phyloP scores from a whole-genome alignment of 2,113 vertebrate genomes.

The Oenanthe melanoleuca region DNA sequence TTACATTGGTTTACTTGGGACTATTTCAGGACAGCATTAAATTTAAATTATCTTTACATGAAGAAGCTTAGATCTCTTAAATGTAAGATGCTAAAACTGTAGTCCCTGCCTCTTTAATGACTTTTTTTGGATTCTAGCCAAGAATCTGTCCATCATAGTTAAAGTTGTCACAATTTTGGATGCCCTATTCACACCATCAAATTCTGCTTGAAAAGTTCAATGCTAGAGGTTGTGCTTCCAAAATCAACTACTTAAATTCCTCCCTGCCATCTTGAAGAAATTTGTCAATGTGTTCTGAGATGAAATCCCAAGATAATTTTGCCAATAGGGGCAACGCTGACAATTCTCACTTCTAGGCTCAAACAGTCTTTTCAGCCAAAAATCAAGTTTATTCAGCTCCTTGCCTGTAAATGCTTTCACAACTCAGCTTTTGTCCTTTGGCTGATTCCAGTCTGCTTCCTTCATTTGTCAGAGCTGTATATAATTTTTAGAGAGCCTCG shows the following conservation, averaged over 20 bases:
- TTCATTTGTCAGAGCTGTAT: background rate
- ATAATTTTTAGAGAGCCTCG: background rate
- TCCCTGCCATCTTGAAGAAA: background rate
- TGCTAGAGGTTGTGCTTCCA: conserved; percentile 8
- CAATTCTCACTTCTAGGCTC: background rate
- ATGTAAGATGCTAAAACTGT: background rate
- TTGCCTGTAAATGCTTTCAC: background rate
- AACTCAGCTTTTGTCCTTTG: background rate
- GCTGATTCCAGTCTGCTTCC: background rate
- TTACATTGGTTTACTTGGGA: background rate
- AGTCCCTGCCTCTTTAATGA: background rate
- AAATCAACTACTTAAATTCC: conserved; percentile 22
- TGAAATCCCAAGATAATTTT: conserved; percentile 5
- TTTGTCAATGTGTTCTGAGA: conserved; percentile 6
- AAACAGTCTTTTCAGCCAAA: background rate
- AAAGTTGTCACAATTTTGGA: conserved; percentile 43
- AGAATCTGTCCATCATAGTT: background rate
- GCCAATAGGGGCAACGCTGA: background rate
- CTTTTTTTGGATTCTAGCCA: background rate
- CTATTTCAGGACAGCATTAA: background rate
- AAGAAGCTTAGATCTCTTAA: background rate
- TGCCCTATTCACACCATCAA: conserved; percentile 56
- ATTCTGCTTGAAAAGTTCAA: conserved; percentile 13
- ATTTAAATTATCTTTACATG: background rate
- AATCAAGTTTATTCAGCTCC: background rate